phyloP scores from a whole-genome alignment of 2,888 invertebrate genomes.

The Anaspis maculata region DNA sequence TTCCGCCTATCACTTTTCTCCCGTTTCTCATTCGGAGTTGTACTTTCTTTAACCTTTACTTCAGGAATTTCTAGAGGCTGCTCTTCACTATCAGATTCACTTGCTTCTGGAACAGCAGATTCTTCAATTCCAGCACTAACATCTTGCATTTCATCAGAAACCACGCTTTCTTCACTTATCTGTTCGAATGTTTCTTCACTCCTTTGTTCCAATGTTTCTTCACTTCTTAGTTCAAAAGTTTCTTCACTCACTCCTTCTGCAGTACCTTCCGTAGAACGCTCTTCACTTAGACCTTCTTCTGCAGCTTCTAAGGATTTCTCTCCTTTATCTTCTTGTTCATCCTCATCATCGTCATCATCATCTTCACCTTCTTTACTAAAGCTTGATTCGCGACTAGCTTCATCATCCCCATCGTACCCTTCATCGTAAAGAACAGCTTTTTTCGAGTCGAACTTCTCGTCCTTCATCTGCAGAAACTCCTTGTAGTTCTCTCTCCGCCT shows the following conservation, averaged over 20 bases:
- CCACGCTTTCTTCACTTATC: background rate
- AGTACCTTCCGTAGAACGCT: background rate
- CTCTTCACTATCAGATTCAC: no score
- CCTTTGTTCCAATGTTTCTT: background rate
- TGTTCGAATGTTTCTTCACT: background rate
- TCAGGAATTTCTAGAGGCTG: no score
- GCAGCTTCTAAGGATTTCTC: background rate
- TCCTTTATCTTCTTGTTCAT: conserved; percentile 3
- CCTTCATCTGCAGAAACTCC: conserved; percentile 38
- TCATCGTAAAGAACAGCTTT: no score
- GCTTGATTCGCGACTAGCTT: no score
- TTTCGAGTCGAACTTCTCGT: no score
- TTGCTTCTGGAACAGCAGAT: no score
- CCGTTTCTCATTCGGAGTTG: conserved; percentile 9
- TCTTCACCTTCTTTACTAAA: no score
- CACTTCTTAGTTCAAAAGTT: background rate
- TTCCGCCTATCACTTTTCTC: conserved; percentile 3
- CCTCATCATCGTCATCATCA: background rate
- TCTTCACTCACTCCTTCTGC: background rate
- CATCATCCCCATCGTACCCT: no score
- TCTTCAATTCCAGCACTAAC: conserved; percentile 7
- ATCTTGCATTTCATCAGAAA: no score
- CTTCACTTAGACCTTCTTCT: background rate
- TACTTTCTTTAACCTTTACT: no score
- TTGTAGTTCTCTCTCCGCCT: conserved; percentile 55